These are phyloP conservation scores for Hylia prasina DNA, from an alignment of 2,113 vertebrate genomes.

Conservation along the genomic window DNA sequence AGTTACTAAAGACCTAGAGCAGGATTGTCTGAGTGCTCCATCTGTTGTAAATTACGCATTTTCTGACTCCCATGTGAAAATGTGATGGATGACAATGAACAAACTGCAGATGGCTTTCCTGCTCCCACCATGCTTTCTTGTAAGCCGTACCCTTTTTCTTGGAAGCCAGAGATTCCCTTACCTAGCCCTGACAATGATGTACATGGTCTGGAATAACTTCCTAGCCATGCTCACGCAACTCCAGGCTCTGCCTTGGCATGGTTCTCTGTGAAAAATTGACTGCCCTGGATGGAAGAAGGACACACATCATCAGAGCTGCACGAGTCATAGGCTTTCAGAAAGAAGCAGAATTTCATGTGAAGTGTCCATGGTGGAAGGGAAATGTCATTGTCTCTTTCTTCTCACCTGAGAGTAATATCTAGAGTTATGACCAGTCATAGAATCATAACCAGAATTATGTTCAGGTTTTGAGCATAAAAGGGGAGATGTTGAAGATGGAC, in stretches of 20 bases:
- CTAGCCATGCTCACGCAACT: neutral
- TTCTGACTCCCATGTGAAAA: neutral
- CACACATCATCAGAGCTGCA: neutral
- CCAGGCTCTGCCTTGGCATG: neutral
- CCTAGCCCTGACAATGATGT: neutral
- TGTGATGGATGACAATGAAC: neutral
- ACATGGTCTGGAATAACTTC: neutral
- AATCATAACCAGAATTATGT: neutral
- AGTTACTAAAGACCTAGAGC: neutral
- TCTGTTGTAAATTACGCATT: neutral
- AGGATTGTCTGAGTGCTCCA: neutral
- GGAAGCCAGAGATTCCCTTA: neutral
- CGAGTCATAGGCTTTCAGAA: neutral
- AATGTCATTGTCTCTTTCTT: neutral
- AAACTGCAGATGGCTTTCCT: accelerated
- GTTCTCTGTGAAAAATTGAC: neutral
- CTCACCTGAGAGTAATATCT: neutral
- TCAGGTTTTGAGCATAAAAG: neutral
- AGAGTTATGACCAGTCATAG: neutral
- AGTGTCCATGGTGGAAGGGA: neutral
- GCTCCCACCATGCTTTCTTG: neutral
- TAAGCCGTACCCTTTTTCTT: neutral
- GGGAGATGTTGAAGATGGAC: neutral
- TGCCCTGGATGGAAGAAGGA: neutral
- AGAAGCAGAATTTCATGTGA: neutral